Evolutionary conservation across 2,888 invertebrate species (phyloP).

Genomic region (Sturmia bella): DNA sequence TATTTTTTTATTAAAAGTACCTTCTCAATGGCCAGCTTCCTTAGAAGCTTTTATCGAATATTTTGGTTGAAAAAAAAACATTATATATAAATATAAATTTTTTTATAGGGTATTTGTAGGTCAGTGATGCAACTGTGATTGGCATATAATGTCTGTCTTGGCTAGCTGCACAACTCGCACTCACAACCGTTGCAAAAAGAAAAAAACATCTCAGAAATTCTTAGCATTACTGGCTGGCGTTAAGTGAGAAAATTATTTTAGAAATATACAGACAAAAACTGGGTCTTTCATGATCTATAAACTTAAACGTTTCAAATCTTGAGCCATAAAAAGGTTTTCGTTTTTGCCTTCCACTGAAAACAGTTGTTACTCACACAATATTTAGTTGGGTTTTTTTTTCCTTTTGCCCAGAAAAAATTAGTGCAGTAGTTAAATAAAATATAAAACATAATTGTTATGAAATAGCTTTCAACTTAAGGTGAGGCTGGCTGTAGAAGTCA

Average conservation of each 20-base stretch:
- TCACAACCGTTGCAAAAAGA: neutral
- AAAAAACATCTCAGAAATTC: slow-evolving; percentile 31
- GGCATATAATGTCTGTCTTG: neutral
- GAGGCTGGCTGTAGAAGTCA: too few species aligned
- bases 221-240: slow-evolving; percentile 26
- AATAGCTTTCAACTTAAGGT: too few species aligned
- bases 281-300: slow-evolving; percentile 65
- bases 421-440: slow-evolving; percentile 13
- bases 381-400: slow-evolving; percentile 14
- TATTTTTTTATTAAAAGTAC: too few species aligned
- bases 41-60: too few species aligned
- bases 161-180: slow-evolving; percentile 8
- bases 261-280: slow-evolving; percentile 40
- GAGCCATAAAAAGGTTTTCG: slow-evolving; percentile 33
- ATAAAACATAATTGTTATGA: too few species aligned
- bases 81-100: too few species aligned
- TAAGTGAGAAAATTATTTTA: slow-evolving; percentile 65
- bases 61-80: too few species aligned
- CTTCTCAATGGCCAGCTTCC: too few species aligned
- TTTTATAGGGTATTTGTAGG: too few species aligned
- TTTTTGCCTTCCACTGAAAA: slow-evolving; percentile 25
- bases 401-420: neutral
- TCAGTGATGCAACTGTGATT: too few species aligned
- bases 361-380: slow-evolving; percentile 45
- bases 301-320: slow-evolving; percentile 46